Base-by-base conservation (phyloP, 2,797 vertebrate genomes). In the Salmo trutta region DNA sequence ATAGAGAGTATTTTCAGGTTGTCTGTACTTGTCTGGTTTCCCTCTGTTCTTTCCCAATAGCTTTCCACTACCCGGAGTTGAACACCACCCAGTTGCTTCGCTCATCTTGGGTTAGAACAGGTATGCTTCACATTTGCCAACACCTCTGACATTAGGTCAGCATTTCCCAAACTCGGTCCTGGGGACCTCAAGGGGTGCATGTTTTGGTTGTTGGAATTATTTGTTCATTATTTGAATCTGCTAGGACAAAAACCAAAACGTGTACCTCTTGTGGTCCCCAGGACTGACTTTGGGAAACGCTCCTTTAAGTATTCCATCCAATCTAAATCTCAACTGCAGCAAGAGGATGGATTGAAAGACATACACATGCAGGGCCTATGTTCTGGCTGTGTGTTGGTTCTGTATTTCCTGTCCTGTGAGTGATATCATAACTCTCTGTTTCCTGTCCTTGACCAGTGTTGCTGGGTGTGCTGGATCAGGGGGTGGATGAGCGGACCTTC, bases 41-140 rank as follows among this genome's bases (percentile, higher is more conserved):
- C 10, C n/a, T 65, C 62, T 66, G 12, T 66, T 77, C 17, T 71
- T 52, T 0, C 75, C 75, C 77, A 62, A 78, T 56, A 95, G 94
- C 94, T 69, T 96, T 98, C 88, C 95, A 97, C 91, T 99, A 99
- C 86, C 97, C 97, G 4, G 96, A 96, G 86, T 92, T 99, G 81
- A 98, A 99, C 83, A 94, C 96, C 77, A 97, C 96, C 74, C 96
- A 96, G 67, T 3, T 96, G 88, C 94, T 99, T 87, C 97, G 97
- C 82, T 97, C 96, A 65, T 98, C 98, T 12, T 99, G 98, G 98
- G 95, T 99, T 76, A 96, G 91, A 94, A 98, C 98, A 96, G 97
- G 98, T 99, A 94, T 47, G 19, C 10, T 36, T 78, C 79, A 54
- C 24, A 8, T 41, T 33, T 47, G 41, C 10, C 41, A 47, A 47